Evolutionary conservation across 1,140 invertebrate species (phyloP).

Genomic region (Drosophila ohnishii): DNA sequence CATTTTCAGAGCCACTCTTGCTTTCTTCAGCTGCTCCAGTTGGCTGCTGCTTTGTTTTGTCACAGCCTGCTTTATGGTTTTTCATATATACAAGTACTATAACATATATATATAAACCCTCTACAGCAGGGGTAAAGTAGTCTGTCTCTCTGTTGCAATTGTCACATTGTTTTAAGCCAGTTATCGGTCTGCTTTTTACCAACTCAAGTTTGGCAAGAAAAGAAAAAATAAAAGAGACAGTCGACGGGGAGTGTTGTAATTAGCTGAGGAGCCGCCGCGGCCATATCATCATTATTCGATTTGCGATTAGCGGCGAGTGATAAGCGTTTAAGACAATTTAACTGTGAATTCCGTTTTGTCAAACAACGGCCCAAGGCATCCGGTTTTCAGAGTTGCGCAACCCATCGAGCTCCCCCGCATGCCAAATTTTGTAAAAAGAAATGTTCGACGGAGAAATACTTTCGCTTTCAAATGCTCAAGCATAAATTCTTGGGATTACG

Average conservation of each 20-base stretch:
- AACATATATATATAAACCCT: not conserved
- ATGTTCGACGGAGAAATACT: conserved; percentile 42
- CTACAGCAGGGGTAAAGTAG: not conserved
- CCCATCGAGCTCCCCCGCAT: conserved; percentile 30
- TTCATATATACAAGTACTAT: conserved; percentile 32
- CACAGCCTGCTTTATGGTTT: conserved; percentile 57
- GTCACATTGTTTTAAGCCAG: conserved; percentile 69
- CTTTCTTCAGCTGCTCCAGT: conserved; percentile 69
- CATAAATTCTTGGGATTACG: conserved; percentile 76
- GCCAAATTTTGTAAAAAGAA: conserved; percentile 15
- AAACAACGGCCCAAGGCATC: conserved; percentile 39
- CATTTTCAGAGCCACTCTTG: conserved; percentile 47
- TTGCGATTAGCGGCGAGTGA: conserved; percentile 55
- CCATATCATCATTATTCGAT: conserved; percentile 53
- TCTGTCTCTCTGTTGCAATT: conserved; percentile 60
- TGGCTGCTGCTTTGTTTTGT: conserved; percentile 65
- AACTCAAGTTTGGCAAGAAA: conserved; percentile 10
- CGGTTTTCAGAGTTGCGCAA: conserved; percentile 36
- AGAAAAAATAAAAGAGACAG: not conserved
- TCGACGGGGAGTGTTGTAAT: conserved; percentile 43
- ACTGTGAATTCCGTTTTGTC: conserved; percentile 22
- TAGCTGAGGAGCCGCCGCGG: conserved; percentile 30
- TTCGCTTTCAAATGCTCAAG: conserved; percentile 70
- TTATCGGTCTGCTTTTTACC: conserved; percentile 29
- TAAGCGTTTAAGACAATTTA: conserved; percentile 56